Percentiles rank a stretch among this genome's conserved stretches.
These are phyloP conservation scores for Dendrolimus pini DNA, from an alignment of 2,888 invertebrate species.

Conservation along the genomic window DNA sequence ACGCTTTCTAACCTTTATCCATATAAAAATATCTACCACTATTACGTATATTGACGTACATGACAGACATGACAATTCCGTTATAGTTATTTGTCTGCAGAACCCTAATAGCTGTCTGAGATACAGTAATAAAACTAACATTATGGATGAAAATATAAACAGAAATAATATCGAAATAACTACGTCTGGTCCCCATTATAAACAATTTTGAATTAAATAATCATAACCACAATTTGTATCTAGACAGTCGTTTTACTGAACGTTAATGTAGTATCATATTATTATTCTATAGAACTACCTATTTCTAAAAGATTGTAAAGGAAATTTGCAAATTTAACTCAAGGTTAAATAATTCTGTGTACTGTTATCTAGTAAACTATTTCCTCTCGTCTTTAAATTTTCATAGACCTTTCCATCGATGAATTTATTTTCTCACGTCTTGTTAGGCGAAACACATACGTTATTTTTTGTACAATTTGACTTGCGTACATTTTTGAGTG, in stretches of 20 bases:
- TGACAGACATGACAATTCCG: too few relatives aligned
- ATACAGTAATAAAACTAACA: constrained; percentile 2
- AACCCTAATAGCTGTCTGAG: too few relatives aligned
- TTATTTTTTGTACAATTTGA: too few relatives aligned
- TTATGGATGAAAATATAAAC: constrained; percentile 7
- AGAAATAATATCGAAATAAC: constrained; percentile 5
- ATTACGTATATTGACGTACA: too few relatives aligned
- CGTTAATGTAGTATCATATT: neutral
- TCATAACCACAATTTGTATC: neutral
- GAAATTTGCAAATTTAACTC: neutral
- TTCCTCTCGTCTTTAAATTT: constrained; percentile 15
- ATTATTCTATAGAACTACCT: too few relatives aligned
- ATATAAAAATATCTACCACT: too few relatives aligned
- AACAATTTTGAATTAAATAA: constrained; percentile 7
- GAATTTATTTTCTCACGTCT: constrained; percentile 15
- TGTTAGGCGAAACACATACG: neutral
- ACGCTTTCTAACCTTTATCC: too few relatives aligned
- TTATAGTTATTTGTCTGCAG: too few relatives aligned
- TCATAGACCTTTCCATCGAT: constrained; percentile 19
- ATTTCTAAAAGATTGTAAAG: too few relatives aligned
- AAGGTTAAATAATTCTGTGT: constrained; percentile 6
- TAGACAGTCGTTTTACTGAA: neutral
- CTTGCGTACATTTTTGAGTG: too few relatives aligned
- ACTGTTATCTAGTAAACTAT: constrained; percentile 7
- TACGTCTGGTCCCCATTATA: constrained; percentile 7